Conservation (phyloP, 2,797 vertebrate genomes). For the Sebastes dallii region DNA sequence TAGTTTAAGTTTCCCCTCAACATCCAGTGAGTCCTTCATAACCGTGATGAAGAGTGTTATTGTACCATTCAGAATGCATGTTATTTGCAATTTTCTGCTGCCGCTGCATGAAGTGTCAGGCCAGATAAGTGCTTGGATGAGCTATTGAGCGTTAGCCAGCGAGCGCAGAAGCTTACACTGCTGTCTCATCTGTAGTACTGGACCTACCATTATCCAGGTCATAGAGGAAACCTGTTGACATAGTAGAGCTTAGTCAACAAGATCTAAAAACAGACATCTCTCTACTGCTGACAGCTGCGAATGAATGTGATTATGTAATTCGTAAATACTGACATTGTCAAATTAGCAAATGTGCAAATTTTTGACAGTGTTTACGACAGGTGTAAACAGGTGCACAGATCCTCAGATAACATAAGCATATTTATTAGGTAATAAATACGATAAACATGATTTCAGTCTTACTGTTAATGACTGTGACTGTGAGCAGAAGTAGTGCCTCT, state of each 20-base stretch:
- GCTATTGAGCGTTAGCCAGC: conserved; percentile 32
- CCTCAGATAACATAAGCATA: neutral
- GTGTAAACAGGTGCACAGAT: neutral
- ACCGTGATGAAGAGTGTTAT: conserved; percentile 1
- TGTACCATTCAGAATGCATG: conserved; percentile 4
- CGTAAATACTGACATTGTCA: neutral
- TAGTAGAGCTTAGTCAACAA: conserved; percentile 60
- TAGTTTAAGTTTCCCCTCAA: neutral
- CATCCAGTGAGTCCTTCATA: conserved; percentile 11
- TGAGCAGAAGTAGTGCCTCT: neutral
- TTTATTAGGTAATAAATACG: neutral
- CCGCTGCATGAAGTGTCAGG: conserved; percentile 47
- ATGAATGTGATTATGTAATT: conserved; percentile 20
- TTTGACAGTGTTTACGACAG: neutral
- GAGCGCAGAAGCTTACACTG: conserved; percentile 56
- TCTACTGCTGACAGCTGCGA: conserved; percentile 33
- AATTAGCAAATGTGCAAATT: neutral
- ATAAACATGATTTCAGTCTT: neutral
- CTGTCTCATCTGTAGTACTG: conserved; percentile 47
- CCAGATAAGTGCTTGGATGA: conserved; percentile 48
- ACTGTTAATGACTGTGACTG: neutral
- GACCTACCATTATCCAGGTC: conserved; percentile 74
- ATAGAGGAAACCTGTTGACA: conserved; percentile 73
- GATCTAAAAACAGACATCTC: conserved; percentile 31
- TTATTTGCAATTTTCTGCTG: conserved; percentile 59